Percentiles rank a stretch among this genome's conserved stretches.
phyloP scores from a whole-genome alignment of 2,888 invertebrate genomes.

The Yponomeuta cagnagella region DNA sequence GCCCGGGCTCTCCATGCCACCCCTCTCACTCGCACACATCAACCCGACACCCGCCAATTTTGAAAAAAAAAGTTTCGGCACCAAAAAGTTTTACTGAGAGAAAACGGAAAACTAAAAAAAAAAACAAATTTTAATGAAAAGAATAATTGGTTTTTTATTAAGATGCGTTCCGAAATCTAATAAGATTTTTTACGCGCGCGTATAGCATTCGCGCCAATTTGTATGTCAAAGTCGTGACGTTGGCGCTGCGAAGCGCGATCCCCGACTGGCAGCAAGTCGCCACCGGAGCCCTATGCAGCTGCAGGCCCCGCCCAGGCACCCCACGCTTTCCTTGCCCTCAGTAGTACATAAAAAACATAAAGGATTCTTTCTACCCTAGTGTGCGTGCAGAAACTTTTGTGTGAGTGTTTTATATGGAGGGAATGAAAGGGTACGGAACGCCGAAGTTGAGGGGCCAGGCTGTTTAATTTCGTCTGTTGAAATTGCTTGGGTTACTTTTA shows the following conservation, averaged over 20 bases:
- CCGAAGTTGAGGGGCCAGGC: constrained; percentile 34
- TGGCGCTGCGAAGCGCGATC: constrained; percentile 51
- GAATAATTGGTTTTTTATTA: constrained; percentile 2
- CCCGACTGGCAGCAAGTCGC: constrained; percentile 53
- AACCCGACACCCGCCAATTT: constrained; percentile 45
- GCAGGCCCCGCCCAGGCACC: constrained; percentile 56
- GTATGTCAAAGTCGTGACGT: constrained; percentile 43
- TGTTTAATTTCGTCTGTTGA: constrained; percentile 18
- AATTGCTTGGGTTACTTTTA: not conserved
- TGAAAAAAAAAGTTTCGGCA: constrained; percentile 31
- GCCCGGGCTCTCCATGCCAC: constrained; percentile 66
- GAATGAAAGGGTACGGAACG: constrained; percentile 35
- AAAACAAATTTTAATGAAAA: constrained; percentile 9
- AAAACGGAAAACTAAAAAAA: not conserved
- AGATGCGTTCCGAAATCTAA: constrained; percentile 11
- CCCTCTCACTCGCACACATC: constrained; percentile 70
- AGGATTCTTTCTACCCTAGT: constrained; percentile 20
- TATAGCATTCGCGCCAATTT: not conserved
- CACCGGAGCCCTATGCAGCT: constrained; percentile 63
- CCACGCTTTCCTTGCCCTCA: constrained; percentile 61
- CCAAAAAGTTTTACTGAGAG: constrained; percentile 17
- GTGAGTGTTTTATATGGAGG: constrained; percentile 37
- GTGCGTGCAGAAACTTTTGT: constrained; percentile 5
- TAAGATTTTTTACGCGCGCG: constrained; percentile 31
- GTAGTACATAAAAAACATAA: constrained; percentile 56